Evolutionary conservation across 2,797 vertebrate species (phyloP).

Genomic region (Aythya fuligula): DNA sequence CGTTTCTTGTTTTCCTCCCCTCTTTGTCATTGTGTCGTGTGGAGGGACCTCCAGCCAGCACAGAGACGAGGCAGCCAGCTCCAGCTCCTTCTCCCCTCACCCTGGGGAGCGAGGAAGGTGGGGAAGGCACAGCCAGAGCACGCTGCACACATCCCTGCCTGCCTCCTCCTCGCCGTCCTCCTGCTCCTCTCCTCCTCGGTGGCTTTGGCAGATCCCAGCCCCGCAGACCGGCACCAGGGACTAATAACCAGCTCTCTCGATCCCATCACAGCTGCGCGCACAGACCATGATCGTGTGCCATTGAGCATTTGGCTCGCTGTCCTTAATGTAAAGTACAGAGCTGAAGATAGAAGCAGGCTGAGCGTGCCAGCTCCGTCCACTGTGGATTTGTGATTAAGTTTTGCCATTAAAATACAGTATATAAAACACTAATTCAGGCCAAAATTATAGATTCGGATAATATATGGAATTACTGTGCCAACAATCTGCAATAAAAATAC

Average conservation of each 20-base stretch:
- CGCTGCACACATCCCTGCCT: neutral
- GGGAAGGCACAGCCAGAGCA: neutral
- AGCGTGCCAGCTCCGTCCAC: slow-evolving; percentile 60
- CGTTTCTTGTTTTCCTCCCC: neutral
- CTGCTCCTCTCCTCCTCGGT: neutral
- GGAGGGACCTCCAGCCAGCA: neutral
- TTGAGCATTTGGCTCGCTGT: neutral
- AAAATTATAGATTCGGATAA: slow-evolving; percentile 68
- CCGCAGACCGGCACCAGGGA: neutral
- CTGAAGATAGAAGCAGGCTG: slow-evolving; percentile 41
- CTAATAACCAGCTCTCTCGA: neutral
- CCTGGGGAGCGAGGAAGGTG: accelerated
- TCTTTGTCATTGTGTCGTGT: neutral
- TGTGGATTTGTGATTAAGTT: slow-evolving; percentile 68
- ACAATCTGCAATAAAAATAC: slow-evolving; percentile 68
- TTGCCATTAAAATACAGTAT: slow-evolving; percentile 71
- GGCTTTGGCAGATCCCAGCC: slow-evolving; percentile 5
- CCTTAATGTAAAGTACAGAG: slow-evolving; percentile 24
- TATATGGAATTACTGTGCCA: slow-evolving; percentile 53
- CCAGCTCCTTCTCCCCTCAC: neutral
- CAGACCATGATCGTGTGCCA: neutral
- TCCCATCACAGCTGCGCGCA: neutral
- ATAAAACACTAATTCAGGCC: slow-evolving; percentile 71
- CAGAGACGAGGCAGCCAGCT: neutral
- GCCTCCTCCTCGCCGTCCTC: neutral